Evolutionary conservation across 37 sponge, comb jelly and placozoan species (phyloP).

Genomic region (Hormiphora californensis): DNA sequence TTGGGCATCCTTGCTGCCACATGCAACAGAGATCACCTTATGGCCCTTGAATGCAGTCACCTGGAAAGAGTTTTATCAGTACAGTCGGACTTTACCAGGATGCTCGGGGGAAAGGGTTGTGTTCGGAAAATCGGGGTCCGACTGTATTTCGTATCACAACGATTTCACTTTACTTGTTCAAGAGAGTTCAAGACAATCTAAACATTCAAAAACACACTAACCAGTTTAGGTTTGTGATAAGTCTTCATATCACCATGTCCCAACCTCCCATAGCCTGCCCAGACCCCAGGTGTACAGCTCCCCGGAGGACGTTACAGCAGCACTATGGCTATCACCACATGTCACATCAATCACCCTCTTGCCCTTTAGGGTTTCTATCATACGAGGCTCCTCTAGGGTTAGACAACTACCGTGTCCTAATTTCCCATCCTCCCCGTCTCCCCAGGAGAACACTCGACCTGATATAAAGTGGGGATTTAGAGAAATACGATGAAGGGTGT

Average conservation of each 20-base stretch:
- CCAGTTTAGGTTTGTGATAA: slow-evolving; percentile 82
- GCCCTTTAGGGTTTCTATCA: slow-evolving; percentile 67
- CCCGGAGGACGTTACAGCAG: slow-evolving; percentile 77
- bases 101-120: too few species aligned
- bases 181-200: too few species aligned
- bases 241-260: slow-evolving; percentile 76
- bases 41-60: slow-evolving; percentile 66
- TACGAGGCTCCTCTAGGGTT: background rate
- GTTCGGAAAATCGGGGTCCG: too few species aligned
- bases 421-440: slow-evolving; percentile 93
- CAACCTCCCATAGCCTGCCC: slow-evolving; percentile 75
- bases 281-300: slow-evolving; percentile 94
- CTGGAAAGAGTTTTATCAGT: slow-evolving; percentile 58
- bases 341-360: slow-evolving; percentile 82
- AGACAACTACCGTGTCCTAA: slow-evolving; percentile 79
- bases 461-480: too few species aligned
- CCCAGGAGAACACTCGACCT: slow-evolving; percentile 86
- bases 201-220: too few species aligned
- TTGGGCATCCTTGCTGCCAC: slow-evolving; percentile 82
- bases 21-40: slow-evolving; percentile 69
- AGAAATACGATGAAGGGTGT: too few species aligned
- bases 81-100: too few species aligned
- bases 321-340: slow-evolving; percentile 85
- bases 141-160: background rate
- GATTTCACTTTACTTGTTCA: background rate